These are phyloP conservation scores for Pangasianodon gigas DNA, from an alignment of 2,113 vertebrate genomes.

Conservation along the genomic window DNA sequence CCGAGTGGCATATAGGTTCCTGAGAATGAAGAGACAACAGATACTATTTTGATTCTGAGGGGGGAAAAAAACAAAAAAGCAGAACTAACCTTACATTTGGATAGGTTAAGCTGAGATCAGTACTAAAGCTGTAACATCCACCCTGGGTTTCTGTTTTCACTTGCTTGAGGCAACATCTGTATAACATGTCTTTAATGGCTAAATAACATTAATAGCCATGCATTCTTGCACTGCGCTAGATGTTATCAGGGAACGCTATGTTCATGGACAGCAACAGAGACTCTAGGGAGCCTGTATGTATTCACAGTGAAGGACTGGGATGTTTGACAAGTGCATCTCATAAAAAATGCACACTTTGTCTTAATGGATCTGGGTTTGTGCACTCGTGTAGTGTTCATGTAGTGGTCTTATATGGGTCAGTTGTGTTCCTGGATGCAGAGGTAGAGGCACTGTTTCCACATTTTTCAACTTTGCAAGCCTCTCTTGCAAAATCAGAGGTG, in stretches of 20 bases:
- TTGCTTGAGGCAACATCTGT: slow-evolving; percentile 5
- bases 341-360: slow-evolving; percentile 12
- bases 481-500: background rate
- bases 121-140: background rate
- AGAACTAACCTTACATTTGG: background rate
- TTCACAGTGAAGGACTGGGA: slow-evolving; percentile 30
- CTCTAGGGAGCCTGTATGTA: background rate
- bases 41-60: background rate
- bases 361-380: background rate
- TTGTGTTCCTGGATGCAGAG: background rate
- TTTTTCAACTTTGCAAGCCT: background rate
- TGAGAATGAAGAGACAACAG: background rate
- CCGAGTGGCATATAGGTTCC: background rate
- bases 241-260: slow-evolving; percentile 51
- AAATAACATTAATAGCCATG: slow-evolving; percentile 7
- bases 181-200: slow-evolving; percentile 17
- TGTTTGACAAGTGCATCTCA: slow-evolving; percentile 11
- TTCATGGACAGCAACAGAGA: background rate
- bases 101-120: background rate
- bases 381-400: background rate
- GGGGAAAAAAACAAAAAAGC: background rate
- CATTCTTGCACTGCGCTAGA: slow-evolving; percentile 29
- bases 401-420: background rate
- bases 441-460: background rate
- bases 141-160: background rate